phyloP scores from a whole-genome alignment of 2,888 invertebrate species.

The Cryptophagus acutangulus region DNA sequence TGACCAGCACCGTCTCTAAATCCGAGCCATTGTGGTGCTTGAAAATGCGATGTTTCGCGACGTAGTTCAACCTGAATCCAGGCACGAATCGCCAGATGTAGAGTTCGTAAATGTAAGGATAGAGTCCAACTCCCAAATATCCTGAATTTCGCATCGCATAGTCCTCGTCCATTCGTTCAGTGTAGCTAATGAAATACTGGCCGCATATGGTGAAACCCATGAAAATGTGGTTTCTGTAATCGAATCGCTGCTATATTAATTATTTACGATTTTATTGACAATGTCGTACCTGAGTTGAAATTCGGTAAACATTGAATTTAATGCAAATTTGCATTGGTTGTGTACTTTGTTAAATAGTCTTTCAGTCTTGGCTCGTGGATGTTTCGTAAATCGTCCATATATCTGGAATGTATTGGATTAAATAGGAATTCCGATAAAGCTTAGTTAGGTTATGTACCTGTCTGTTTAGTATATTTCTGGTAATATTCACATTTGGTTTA shows the following conservation, averaged over 20 bases:
- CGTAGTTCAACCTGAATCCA: slow-evolving; percentile 39
- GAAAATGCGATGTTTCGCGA: slow-evolving; percentile 46
- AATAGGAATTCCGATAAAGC: slow-evolving; percentile 22
- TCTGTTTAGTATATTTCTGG: slow-evolving; percentile 34
- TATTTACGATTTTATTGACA: background rate
- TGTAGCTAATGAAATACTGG: slow-evolving; percentile 86
- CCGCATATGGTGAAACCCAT: slow-evolving; percentile 95
- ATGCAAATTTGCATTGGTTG: slow-evolving; percentile 40
- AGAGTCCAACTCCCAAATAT: slow-evolving; percentile 29
- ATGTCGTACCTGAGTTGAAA: slow-evolving; percentile 33
- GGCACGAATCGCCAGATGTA: slow-evolving; percentile 47
- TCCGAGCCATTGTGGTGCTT: slow-evolving; percentile 39
- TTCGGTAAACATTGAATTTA: slow-evolving; percentile 33
- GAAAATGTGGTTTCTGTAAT: slow-evolving; percentile 78
- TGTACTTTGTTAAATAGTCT: slow-evolving; percentile 43
- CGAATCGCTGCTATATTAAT: slow-evolving; percentile 14
- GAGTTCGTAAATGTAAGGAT: no score
- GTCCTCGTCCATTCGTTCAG: slow-evolving; percentile 10
- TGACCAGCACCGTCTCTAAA: slow-evolving; percentile 59
- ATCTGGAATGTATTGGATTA: slow-evolving; percentile 34
- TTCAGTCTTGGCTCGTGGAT: slow-evolving; percentile 45
- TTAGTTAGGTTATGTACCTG: slow-evolving; percentile 32
- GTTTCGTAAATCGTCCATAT: slow-evolving; percentile 43
- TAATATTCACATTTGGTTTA: slow-evolving; percentile 30
- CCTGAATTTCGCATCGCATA: background rate